These are phyloP conservation scores for Coelopa frigida DNA, from an alignment of 1,140 invertebrate species.

Conservation along the genomic window DNA sequence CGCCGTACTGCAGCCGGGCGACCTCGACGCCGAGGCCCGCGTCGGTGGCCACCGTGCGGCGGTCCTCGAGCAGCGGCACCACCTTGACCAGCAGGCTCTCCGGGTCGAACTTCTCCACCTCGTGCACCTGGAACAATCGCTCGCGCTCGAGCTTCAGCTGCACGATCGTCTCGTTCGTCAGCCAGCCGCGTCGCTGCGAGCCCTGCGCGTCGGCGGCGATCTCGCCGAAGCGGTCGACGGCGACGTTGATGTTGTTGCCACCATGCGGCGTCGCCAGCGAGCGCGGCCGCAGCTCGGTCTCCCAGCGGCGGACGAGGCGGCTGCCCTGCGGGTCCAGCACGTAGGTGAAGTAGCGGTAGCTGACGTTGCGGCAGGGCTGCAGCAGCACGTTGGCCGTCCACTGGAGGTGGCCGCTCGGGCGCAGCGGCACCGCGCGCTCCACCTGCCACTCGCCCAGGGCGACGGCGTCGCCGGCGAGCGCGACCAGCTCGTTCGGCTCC, in stretches of 20 bases:
- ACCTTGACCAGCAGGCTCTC: constrained; percentile 35
- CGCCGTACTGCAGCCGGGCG: constrained; percentile 30
- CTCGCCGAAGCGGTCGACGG: constrained; percentile 41
- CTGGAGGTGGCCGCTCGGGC: constrained; percentile 29
- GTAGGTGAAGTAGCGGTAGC: constrained; percentile 66
- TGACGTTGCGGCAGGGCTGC: constrained; percentile 51
- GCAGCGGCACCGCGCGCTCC: constrained; percentile 40
- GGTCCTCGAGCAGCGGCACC: constrained; percentile 16
- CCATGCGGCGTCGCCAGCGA: constrained; percentile 16
- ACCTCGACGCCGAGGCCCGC: constrained; percentile 34
- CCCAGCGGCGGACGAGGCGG: constrained; percentile 61
- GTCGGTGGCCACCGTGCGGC: constrained; percentile 21
- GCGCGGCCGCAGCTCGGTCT: constrained; percentile 62
- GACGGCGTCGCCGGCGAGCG: constrained; percentile 42
- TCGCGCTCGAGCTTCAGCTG: constrained; percentile 64
- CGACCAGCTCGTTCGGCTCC: constrained; percentile 42
- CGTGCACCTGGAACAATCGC: constrained; percentile 41
- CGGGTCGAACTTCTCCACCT: constrained; percentile 38
- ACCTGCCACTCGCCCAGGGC: constrained; percentile 47
- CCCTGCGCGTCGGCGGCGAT: constrained; percentile 48
- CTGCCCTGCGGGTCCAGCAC: constrained; percentile 27
- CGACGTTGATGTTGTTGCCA: constrained; percentile 6
- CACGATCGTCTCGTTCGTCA: constrained; percentile 68
- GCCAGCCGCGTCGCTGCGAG: constrained; percentile 67
- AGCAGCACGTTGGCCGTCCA: constrained; percentile 47